phyloP scores from a whole-genome alignment of 2,797 vertebrate genomes.

The Spinibarbus caldwelli region DNA sequence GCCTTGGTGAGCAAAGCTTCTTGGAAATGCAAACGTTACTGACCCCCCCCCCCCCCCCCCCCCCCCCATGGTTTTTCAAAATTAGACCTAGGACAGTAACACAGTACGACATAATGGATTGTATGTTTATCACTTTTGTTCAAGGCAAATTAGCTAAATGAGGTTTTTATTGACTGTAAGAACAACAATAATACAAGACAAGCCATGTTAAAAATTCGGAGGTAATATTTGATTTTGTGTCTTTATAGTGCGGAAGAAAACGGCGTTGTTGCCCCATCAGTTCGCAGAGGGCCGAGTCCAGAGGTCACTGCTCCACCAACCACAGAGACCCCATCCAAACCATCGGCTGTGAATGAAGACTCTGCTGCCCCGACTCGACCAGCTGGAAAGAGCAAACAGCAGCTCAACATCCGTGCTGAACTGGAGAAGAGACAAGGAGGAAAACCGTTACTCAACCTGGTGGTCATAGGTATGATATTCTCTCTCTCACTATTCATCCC shows the following conservation, averaged over 20 bases:
- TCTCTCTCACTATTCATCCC: background rate
- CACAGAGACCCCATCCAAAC: conserved; percentile 71
- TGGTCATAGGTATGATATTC: conserved; percentile 89
- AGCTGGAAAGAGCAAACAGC: conserved; percentile 84
- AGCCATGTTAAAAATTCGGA: no score
- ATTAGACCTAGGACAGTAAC: background rate
- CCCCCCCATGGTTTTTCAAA: background rate
- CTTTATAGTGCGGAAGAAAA: conserved; percentile 82
- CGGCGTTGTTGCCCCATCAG: conserved; percentile 66
- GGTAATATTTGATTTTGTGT: background rate
- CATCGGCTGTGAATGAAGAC: conserved; percentile 76
- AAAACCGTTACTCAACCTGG: conserved; percentile 93
- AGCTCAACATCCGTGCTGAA: conserved; percentile 89
- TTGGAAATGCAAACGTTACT: no score
- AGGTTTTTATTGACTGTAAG: no score
- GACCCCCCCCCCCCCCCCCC: no score
- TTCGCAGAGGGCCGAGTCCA: conserved; percentile 75
- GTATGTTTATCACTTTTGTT: background rate
- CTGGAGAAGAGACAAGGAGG: conserved; percentile 96
- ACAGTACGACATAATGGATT: background rate
- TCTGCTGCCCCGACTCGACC: conserved; percentile 74
- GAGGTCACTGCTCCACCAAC: conserved; percentile 76
- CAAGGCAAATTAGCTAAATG: no score
- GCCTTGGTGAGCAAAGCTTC: no score
- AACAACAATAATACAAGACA: no score